These are phyloP conservation scores for Amazonetta brasiliensis DNA, from an alignment of 2,797 vertebrate species.

Conservation along the genomic window DNA sequence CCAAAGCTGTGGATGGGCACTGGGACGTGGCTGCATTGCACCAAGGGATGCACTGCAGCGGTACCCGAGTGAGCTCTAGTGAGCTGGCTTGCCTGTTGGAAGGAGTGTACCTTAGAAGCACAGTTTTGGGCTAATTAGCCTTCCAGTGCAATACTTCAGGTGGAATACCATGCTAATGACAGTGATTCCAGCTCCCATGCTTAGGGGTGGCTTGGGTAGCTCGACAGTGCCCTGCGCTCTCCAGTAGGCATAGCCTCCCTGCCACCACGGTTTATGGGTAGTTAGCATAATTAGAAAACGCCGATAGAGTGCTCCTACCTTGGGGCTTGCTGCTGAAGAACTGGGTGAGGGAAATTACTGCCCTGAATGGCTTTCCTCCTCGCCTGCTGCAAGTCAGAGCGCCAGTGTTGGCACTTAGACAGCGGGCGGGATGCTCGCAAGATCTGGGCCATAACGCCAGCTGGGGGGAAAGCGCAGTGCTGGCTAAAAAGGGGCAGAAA, in stretches of 20 bases:
- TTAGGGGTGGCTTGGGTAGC: constrained; percentile 5
- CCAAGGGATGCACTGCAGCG: neutral
- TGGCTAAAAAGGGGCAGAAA: neutral
- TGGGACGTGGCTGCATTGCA: accelerated
- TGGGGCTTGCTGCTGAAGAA: constrained; percentile 49
- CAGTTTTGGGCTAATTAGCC: constrained; percentile 47
- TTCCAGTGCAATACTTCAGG: constrained; percentile 8
- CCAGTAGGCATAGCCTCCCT: neutral
- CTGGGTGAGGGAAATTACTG: constrained; percentile 24
- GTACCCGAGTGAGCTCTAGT: neutral
- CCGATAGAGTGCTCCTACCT: constrained; percentile 11
- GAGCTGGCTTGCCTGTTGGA: neutral
- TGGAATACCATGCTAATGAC: constrained; percentile 14
- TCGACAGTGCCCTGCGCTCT: neutral
- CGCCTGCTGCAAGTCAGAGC: neutral
- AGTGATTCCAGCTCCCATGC: neutral
- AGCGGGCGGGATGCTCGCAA: neutral
- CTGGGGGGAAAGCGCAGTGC: neutral
- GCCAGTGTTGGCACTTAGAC: neutral
- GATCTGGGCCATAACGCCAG: neutral
- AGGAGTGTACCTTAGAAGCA: neutral
- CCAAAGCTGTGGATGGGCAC: neutral
- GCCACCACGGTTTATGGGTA: neutral
- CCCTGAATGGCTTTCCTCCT: neutral
- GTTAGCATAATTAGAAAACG: constrained; percentile 49